Conservation (phyloP, 2,797 vertebrate genomes). For the Chloroceryle amazona region DNA sequence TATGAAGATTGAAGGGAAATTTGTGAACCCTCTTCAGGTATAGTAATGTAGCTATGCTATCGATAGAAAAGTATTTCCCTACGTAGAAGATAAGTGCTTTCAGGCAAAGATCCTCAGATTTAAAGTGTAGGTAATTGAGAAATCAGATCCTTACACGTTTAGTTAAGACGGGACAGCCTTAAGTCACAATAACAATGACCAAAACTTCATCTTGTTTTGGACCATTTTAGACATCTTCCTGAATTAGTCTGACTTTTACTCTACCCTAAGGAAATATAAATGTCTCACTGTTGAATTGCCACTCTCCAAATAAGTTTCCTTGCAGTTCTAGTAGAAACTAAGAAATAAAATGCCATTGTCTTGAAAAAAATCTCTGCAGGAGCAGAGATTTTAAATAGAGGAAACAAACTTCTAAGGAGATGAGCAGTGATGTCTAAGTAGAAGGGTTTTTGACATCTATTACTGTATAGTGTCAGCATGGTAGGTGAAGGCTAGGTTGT, state of each 20-base stretch:
- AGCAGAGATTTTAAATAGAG: neutral
- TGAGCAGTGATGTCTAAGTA: neutral
- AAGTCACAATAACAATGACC: neutral
- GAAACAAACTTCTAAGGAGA: neutral
- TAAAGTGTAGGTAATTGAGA: neutral
- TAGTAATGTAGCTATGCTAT: neutral
- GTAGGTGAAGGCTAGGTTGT: neutral
- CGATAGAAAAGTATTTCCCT: neutral
- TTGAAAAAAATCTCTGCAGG: neutral
- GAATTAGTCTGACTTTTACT: neutral
- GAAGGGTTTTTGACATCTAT: neutral
- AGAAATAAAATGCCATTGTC: neutral
- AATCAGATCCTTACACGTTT: neutral
- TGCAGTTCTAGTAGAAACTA: neutral
- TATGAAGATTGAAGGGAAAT: slow-evolving; percentile 93
- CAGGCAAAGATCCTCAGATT: neutral
- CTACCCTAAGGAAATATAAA: neutral
- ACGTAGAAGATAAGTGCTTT: neutral
- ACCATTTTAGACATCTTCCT: neutral
- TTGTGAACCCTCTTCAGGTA: slow-evolving; percentile 96
- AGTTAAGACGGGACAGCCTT: neutral
- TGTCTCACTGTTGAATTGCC: neutral
- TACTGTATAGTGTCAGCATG: neutral
- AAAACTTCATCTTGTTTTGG: neutral
- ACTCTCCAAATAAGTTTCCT: neutral